Base-by-base conservation (phyloP, 2,888 invertebrate genomes). In the Hirudinaria manillensis region DNA sequence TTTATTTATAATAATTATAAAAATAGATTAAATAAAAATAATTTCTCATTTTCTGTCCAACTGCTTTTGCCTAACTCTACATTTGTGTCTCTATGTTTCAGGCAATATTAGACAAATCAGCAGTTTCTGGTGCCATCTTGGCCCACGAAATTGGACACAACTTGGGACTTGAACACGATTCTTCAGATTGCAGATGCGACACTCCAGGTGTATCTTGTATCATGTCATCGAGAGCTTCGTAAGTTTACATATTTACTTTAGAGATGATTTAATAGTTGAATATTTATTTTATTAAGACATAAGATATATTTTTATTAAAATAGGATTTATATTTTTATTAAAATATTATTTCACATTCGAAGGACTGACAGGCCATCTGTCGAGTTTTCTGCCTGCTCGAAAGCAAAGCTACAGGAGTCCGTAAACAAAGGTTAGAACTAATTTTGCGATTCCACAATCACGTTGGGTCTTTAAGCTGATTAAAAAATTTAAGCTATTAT, bases 81-180 rank as follows among this genome's bases (percentile, higher is more conserved):
- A n/a, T n/a, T n/a, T n/a, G n/a, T n/a, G n/a, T n/a, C n/a, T n/a
- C 45, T 1, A 45, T 45, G 16, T 45, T 61, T 24, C 73, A 73
- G 73, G 61, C 36, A 3, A 65, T 61, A 65, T 34, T n/a, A n/a
- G 45, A 34, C n/a, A 29, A 56, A 16, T 34, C n/a, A 34, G 65
- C 34, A 7, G 65, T 73, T 27, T 56, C 65, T 0, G 98, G 97
- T 0, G 93, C 95, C 0, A 98, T 98, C 0, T 91, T 99, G 76
- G 97, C 98, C 0, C 99, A 99, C 85, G 98, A 99, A 87, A 92
- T 99, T 90, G 98, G 98, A 0, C 99, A 99, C 85, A 99, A 97
- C 87, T 96, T 99, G 85, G 96, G 94, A 74, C 95, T 99, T 95
- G 95, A 96, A 82, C 99, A 99, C 86, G 97, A 98, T 82, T 90